A percentile compares a stretch with the other conserved stretches of the same genome.
Conservation (phyloP, 2,888 invertebrate species). For the Gortyna flavago region DNA sequence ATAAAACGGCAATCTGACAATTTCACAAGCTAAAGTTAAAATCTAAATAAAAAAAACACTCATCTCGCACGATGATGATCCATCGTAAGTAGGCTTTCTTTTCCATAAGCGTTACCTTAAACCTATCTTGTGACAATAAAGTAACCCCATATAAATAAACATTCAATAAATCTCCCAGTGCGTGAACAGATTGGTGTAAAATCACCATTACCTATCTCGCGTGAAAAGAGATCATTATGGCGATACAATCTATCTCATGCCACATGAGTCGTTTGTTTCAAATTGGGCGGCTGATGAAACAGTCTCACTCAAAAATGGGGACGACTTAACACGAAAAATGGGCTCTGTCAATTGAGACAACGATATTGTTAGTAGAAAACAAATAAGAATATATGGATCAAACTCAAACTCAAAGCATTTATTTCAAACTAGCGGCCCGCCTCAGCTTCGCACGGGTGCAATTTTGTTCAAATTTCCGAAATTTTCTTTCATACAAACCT, state of each 20-base stretch:
- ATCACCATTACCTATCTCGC: constrained; percentile 37
- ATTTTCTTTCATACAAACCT: too few species aligned
- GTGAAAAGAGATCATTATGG: constrained; percentile 40
- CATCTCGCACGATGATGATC: too few species aligned
- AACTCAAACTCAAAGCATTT: background rate
- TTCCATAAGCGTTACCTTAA: too few species aligned
- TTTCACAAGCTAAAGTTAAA: too few species aligned
- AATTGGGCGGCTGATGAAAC: constrained; percentile 30
- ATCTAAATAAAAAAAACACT: too few species aligned
- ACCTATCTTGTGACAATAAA: too few species aligned
- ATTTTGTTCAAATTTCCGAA: too few species aligned
- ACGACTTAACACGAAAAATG: background rate
- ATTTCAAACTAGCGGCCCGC: too few species aligned
- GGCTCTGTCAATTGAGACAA: background rate
- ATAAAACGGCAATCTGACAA: too few species aligned
- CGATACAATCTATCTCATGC: constrained; percentile 39
- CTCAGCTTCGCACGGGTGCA: too few species aligned
- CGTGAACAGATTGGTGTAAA: constrained; percentile 38
- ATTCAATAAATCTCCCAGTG: constrained; percentile 7
- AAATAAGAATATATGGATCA: background rate
- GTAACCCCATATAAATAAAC: background rate
- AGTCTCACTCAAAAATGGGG: background rate
- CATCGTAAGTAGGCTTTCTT: too few species aligned
- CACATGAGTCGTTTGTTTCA: constrained; percentile 39
- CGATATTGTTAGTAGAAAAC: background rate